These are phyloP conservation scores for Labroides dimidiatus DNA, from an alignment of 2,797 vertebrate genomes.

Conservation along the genomic window DNA sequence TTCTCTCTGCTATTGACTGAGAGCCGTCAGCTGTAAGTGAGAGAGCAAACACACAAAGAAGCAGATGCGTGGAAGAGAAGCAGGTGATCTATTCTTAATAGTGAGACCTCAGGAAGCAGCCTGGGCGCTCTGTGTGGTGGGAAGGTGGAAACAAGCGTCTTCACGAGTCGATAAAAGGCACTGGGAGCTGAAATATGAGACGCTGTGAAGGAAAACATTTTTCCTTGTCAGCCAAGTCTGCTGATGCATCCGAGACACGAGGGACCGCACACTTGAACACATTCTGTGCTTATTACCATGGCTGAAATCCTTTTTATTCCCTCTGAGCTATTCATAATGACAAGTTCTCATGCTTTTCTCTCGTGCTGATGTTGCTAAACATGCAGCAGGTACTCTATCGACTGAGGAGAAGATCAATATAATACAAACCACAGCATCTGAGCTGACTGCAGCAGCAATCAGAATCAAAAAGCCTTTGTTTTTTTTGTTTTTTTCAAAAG, in stretches of 20 bases:
- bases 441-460: conserved; percentile 26
- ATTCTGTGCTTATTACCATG: conserved; percentile 1
- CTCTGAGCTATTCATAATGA: conserved; percentile 36
- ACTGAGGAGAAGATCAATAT: conserved; percentile 33
- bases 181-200: conserved; percentile 28
- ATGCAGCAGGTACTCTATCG: conserved; percentile 26
- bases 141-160: conserved; percentile 11
- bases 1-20: conserved; percentile 24
- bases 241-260: conserved; percentile 21
- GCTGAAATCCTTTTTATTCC: conserved; percentile 3
- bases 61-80: conserved; percentile 6
- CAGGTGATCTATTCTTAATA: conserved; percentile 40
- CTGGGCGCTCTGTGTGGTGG: not conserved
- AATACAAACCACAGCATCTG: conserved; percentile 31
- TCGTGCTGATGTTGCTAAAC: conserved; percentile 31
- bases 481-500: not conserved
- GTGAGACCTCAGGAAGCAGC: conserved; percentile 22
- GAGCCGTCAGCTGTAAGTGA: conserved; percentile 33
- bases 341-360: conserved; percentile 1
- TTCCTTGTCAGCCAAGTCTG: conserved; percentile 5
- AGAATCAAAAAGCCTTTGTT: conserved; percentile 41
- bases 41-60: conserved; percentile 34
- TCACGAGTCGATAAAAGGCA: conserved; percentile 18
- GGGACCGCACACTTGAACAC: not conserved
- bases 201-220: conserved; percentile 5